A percentile compares a stretch with the other conserved stretches of the same genome.
phyloP scores from a whole-genome alignment of 2,888 invertebrate genomes.

The Eupeodes latifasciatus region DNA sequence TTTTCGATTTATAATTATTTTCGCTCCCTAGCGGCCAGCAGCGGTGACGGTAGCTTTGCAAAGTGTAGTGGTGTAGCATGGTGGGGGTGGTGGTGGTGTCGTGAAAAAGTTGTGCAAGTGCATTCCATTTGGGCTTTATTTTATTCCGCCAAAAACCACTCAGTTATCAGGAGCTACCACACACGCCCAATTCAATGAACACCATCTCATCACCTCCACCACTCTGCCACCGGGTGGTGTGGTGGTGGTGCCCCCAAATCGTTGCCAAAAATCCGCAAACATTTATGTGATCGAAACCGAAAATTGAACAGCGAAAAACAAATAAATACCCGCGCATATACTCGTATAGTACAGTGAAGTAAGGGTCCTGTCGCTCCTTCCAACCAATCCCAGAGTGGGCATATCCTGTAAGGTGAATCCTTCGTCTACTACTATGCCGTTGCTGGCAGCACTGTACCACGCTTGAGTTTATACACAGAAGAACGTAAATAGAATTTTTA shows the following conservation, averaged over 20 bases:
- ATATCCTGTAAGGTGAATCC: neutral
- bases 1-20: conserved; percentile 74
- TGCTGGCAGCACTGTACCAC: neutral
- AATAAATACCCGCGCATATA: conserved; percentile 34
- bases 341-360: neutral
- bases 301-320: conserved; percentile 75
- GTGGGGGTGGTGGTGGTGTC: neutral
- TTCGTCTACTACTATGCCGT: too few relatives aligned
- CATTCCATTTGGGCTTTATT: conserved; percentile 54
- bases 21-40: conserved; percentile 16
- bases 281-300: conserved; percentile 75
- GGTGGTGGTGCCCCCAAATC: conserved; percentile 51
- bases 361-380: conserved; percentile 9
- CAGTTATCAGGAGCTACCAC: conserved; percentile 63
- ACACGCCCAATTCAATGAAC: conserved; percentile 40
- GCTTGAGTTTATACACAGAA: conserved; percentile 1
- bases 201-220: conserved; percentile 34
- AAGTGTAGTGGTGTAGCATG: neutral
- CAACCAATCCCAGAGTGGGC: conserved; percentile 47
- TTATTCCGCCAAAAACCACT: conserved; percentile 56
- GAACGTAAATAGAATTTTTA: conserved; percentile 76
- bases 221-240: neutral
- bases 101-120: conserved; percentile 19
- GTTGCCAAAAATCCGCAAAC: conserved; percentile 74
- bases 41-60: neutral